Percentiles rank a stretch among this genome's conserved stretches.
Evolutionary conservation across 2,888 invertebrate species (phyloP).

Genomic region (Dryobotodes eremita): DNA sequence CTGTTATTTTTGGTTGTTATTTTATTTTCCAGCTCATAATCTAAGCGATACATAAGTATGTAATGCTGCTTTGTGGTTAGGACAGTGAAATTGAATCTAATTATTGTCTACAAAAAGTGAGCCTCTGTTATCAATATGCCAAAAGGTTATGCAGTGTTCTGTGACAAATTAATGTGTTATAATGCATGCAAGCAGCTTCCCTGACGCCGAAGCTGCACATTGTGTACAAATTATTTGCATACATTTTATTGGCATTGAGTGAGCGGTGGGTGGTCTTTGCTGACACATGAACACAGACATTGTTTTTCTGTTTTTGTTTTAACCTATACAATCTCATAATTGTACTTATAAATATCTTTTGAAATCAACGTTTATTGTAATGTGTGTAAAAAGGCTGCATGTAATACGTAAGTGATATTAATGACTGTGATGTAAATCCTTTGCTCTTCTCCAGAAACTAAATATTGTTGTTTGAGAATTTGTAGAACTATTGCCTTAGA

Average conservation of each 20-base stretch:
- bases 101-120: slow-evolving; percentile 18
- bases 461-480: neutral
- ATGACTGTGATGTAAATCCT: slow-evolving; percentile 5
- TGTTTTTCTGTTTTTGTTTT: slow-evolving; percentile 62
- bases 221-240: slow-evolving; percentile 77
- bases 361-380: slow-evolving; percentile 11
- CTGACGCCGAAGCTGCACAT: slow-evolving; percentile 63
- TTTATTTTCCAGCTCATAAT: slow-evolving; percentile 15
- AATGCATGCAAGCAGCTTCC: slow-evolving; percentile 67
- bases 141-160: slow-evolving; percentile 64
- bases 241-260: slow-evolving; percentile 72
- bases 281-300: slow-evolving; percentile 56
- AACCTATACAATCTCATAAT: slow-evolving; percentile 19
- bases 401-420: neutral
- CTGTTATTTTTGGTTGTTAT: slow-evolving; percentile 35
- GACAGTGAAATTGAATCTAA: slow-evolving; percentile 11
- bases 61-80: slow-evolving; percentile 10
- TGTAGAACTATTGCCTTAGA: neutral
- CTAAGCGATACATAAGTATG: neutral
- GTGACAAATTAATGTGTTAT: slow-evolving; percentile 59
- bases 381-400: neutral
- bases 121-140: slow-evolving; percentile 40
- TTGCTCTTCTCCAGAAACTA: neutral
- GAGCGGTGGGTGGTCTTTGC: slow-evolving; percentile 65
- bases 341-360: slow-evolving; percentile 1